These are phyloP conservation scores for Tauraco hartlaubi DNA, from an alignment of 2,797 vertebrate genomes.

Conservation along the genomic window DNA sequence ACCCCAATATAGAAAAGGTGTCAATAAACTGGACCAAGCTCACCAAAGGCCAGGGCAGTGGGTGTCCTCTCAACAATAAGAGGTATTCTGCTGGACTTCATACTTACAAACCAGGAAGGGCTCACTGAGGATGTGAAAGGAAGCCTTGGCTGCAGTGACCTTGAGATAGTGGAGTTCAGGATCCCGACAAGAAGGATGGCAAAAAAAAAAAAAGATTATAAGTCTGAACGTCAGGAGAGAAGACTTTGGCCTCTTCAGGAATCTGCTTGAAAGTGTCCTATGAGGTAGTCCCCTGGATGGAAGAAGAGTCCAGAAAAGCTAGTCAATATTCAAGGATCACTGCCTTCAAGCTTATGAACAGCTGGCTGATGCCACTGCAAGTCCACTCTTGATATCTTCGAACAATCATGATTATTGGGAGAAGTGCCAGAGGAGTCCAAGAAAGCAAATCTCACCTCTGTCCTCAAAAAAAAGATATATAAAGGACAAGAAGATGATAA, in stretches of 20 bases:
- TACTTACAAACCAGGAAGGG: not conserved
- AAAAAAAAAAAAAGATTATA: not conserved
- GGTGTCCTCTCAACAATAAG: not conserved
- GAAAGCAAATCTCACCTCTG: not conserved
- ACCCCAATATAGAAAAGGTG: not conserved
- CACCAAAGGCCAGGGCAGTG: not conserved
- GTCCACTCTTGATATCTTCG: not conserved
- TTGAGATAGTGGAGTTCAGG: not conserved
- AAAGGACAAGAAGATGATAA: not conserved
- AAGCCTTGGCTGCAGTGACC: not conserved
- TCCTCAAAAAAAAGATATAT: not conserved
- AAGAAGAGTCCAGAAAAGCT: not conserved
- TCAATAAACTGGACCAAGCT: not conserved
- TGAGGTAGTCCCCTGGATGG: not conserved
- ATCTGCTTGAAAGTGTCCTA: not conserved
- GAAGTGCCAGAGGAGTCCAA: not conserved
- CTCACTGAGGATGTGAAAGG: not conserved
- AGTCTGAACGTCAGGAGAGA: not conserved
- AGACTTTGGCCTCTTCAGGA: not conserved
- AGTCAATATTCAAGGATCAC: not conserved
- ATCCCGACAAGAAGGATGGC: not conserved
- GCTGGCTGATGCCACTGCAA: not conserved
- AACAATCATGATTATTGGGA: not conserved
- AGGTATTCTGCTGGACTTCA: not conserved
- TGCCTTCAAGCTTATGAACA: not conserved